Conservation (phyloP, 2,888 invertebrate genomes). For the Acleris literana region DNA sequence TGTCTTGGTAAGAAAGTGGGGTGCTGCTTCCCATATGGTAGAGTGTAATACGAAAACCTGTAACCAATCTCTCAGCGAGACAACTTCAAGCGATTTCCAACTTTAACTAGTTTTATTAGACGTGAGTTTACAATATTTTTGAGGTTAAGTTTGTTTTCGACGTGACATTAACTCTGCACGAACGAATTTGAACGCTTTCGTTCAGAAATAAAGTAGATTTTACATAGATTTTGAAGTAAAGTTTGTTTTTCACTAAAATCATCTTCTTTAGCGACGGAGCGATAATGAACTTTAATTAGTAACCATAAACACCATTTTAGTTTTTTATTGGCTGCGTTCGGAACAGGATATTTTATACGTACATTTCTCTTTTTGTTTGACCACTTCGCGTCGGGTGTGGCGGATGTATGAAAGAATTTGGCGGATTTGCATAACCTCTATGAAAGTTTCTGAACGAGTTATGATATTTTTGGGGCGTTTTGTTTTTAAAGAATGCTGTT, state of each 20-base stretch:
- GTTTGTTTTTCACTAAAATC: conserved; percentile 42
- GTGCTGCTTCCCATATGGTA: conserved; percentile 58
- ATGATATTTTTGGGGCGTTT: conserved; percentile 19
- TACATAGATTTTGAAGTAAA: conserved; percentile 10
- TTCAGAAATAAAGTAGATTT: conserved; percentile 10
- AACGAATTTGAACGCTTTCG: conserved; percentile 22
- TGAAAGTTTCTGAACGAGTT: conserved; percentile 41
- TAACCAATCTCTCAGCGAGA: conserved; percentile 29
- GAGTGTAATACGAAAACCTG: conserved; percentile 36
- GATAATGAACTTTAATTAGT: conserved; percentile 40
- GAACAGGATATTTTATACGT: conserved; percentile 51
- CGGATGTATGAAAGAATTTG: conserved; percentile 46
- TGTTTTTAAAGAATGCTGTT: conserved; percentile 11
- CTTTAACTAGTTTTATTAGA: neutral
- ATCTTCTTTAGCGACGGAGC: conserved; percentile 35
- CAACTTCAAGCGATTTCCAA: neutral
- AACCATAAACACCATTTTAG: conserved; percentile 38
- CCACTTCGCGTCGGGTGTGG: conserved; percentile 40
- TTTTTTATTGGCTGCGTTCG: conserved; percentile 16
- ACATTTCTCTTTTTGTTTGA: conserved; percentile 53
- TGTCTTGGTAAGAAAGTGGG: conserved; percentile 62
- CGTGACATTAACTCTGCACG: conserved; percentile 2
- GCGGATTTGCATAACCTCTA: conserved; percentile 46
- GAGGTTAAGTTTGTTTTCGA: conserved; percentile 21
- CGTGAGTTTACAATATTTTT: neutral